phyloP scores from a whole-genome alignment of 2,113 vertebrate species.

The Hippocampus guttulatus region DNA sequence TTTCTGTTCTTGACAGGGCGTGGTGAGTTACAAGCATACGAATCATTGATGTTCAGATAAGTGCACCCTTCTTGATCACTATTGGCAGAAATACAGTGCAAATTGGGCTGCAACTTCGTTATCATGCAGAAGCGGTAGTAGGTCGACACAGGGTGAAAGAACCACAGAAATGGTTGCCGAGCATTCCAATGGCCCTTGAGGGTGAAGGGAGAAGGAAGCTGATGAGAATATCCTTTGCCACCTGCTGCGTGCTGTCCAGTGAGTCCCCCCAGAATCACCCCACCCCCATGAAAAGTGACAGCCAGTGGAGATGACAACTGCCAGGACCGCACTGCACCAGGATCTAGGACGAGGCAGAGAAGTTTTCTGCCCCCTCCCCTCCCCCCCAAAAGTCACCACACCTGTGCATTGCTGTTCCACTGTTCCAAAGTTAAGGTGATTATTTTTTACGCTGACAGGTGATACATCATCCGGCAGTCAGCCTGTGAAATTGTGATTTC shows the following conservation, averaged over 20 bases:
- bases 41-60: background rate
- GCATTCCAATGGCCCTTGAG: constrained; percentile 40
- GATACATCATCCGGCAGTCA: constrained; percentile 70
- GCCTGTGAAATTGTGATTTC: constrained; percentile 52
- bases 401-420: constrained; percentile 56
- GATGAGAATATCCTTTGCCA: constrained; percentile 54
- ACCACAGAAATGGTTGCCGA: constrained; percentile 35
- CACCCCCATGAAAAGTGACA: constrained; percentile 67
- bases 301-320: constrained; percentile 64
- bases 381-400: constrained; percentile 63
- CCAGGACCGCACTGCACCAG: constrained; percentile 53
- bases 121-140: constrained; percentile 44
- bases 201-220: constrained; percentile 37
- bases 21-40: too few species aligned
- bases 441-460: constrained; percentile 63
- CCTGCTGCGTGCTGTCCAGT: constrained; percentile 57
- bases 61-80: background rate
- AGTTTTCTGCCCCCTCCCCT: constrained; percentile 40
- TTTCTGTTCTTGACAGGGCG: too few species aligned
- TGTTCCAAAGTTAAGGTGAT: constrained; percentile 45
- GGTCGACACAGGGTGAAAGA: constrained; percentile 32
- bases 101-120: constrained; percentile 34
- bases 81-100: constrained; percentile 23
- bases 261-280: constrained; percentile 29
- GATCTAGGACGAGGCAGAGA: constrained; percentile 41